Evolutionary conservation across 2,113 vertebrate species (phyloP).

Genomic region (Macquaria ambigua): DNA sequence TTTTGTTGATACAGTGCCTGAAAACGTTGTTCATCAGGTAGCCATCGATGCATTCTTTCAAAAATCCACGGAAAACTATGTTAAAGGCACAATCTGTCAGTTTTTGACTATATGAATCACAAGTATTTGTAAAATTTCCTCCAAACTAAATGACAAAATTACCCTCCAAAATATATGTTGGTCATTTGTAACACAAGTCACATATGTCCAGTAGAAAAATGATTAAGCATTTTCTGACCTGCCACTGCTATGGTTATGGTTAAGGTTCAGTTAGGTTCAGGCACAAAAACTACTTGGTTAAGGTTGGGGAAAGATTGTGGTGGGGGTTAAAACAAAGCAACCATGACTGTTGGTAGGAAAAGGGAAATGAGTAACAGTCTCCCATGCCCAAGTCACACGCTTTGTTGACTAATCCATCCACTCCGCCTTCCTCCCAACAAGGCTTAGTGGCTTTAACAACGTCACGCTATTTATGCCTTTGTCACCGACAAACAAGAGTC

Average conservation of each 20-base stretch:
- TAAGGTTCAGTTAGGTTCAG: neutral
- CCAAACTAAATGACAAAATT: neutral
- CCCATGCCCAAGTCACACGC: neutral
- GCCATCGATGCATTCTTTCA: neutral
- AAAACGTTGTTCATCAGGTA: neutral
- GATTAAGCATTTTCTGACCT: neutral
- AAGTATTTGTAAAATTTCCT: neutral
- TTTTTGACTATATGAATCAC: neutral
- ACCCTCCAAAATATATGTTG: neutral
- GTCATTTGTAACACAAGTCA: neutral
- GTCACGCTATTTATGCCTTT: neutral
- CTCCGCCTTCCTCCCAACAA: neutral
- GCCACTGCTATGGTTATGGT: neutral
- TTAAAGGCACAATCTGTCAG: neutral
- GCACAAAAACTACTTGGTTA: neutral
- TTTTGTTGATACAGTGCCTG: neutral
- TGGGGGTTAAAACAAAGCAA: neutral
- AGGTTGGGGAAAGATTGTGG: neutral
- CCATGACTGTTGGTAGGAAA: neutral
- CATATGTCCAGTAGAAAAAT: neutral
- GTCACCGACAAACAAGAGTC: slow-evolving; percentile 10
- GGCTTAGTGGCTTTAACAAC: neutral
- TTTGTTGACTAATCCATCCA: slow-evolving; percentile 16
- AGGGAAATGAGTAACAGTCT: neutral
- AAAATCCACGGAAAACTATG: neutral